Conservation (phyloP, 2,888 invertebrate species). For the Euplexia lucipara region DNA sequence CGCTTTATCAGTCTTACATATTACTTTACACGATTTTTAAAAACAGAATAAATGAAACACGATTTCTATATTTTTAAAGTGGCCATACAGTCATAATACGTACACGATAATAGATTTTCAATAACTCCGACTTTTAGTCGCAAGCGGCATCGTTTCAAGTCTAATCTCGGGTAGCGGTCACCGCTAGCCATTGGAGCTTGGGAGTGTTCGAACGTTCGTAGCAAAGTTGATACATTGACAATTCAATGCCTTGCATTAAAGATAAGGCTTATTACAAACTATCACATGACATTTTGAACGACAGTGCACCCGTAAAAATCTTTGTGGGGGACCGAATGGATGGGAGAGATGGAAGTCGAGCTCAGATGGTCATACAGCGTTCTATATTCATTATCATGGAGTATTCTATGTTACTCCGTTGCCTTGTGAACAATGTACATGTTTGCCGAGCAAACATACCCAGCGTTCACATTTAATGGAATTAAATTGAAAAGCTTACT, state of each 20-base stretch:
- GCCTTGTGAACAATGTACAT: slow-evolving; percentile 30
- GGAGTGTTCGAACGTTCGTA: slow-evolving; percentile 51
- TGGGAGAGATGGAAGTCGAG: slow-evolving; percentile 7
- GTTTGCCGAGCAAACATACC: slow-evolving; percentile 28
- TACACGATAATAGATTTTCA: slow-evolving; percentile 57
- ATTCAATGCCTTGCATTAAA: slow-evolving; percentile 80
- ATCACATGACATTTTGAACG: slow-evolving; percentile 75
- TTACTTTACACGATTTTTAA: slow-evolving; percentile 1
- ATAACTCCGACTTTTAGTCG: slow-evolving; percentile 65
- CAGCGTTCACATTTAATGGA: slow-evolving; percentile 20
- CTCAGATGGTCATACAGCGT: slow-evolving; percentile 11
- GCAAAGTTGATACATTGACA: slow-evolving; percentile 79
- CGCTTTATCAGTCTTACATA: neutral
- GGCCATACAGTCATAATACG: slow-evolving; percentile 7
- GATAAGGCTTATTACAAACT: slow-evolving; percentile 81
- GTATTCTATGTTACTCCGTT: slow-evolving; percentile 22
- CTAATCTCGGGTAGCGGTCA: slow-evolving; percentile 62
- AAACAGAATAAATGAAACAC: slow-evolving; percentile 25
- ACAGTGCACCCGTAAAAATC: slow-evolving; percentile 77
- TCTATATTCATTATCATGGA: slow-evolving; percentile 16
- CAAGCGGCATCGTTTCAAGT: slow-evolving; percentile 77
- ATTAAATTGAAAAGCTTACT: slow-evolving; percentile 28
- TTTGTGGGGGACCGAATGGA: slow-evolving; percentile 68
- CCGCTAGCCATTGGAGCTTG: slow-evolving; percentile 62
- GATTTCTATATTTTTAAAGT: slow-evolving; percentile 45